Percentiles rank a stretch among this genome's conserved stretches.
Conservation (phyloP, 1,140 invertebrate species). For the Drosophila funebris region DNA sequence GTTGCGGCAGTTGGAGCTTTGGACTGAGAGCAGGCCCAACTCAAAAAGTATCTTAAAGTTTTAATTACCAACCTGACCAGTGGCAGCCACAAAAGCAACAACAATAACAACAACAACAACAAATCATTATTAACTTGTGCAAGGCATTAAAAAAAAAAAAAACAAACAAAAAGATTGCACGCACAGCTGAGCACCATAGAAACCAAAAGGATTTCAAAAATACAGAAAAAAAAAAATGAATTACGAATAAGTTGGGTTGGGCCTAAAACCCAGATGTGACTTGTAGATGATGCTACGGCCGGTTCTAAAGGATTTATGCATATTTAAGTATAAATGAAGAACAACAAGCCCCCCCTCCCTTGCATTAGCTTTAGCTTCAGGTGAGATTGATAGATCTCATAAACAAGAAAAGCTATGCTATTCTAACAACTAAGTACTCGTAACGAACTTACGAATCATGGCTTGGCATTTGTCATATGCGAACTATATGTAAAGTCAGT, state of each 20-base stretch:
- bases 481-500: slow-evolving; percentile 41
- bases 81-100: slow-evolving; percentile 28
- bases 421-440: slow-evolving; percentile 3
- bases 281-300: slow-evolving; percentile 21
- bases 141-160: slow-evolving; percentile 43
- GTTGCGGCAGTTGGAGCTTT: slow-evolving; percentile 44
- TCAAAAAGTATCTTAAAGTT: slow-evolving; percentile 80
- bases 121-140: slow-evolving; percentile 77
- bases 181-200: slow-evolving; percentile 51
- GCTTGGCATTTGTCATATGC: slow-evolving; percentile 1
- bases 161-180: slow-evolving; percentile 19
- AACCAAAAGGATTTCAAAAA: slow-evolving; percentile 5
- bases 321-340: slow-evolving; percentile 27
- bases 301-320: slow-evolving; percentile 18
- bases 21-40: slow-evolving; percentile 32
- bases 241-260: slow-evolving; percentile 9
- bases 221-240: slow-evolving; percentile 10
- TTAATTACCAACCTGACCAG: slow-evolving; percentile 76
- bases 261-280: slow-evolving; percentile 29
- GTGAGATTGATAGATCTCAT: slow-evolving; percentile 30
- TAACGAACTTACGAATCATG: background rate
- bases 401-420: background rate
- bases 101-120: slow-evolving; percentile 42
- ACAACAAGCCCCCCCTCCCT: background rate
- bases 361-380: slow-evolving; percentile 1